These are phyloP conservation scores for Atethmia centrago DNA, from an alignment of 2,888 invertebrate species.

Conservation along the genomic window DNA sequence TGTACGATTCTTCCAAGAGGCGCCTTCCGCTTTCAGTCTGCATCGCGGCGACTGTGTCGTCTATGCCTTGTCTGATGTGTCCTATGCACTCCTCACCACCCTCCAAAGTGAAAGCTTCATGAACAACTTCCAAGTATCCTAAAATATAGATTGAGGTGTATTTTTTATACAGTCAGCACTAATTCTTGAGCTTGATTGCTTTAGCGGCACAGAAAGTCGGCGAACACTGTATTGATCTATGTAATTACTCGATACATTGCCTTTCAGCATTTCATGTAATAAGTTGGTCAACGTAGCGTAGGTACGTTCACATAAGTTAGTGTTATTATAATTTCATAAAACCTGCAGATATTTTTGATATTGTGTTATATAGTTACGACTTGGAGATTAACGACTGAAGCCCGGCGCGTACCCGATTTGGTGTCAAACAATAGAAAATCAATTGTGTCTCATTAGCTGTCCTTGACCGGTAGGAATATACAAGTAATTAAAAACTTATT, in stretches of 20 bases:
- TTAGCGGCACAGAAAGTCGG: neutral
- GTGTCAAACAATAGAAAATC: no score
- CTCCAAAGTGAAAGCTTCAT: slow-evolving; percentile 84
- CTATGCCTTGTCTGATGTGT: slow-evolving; percentile 80
- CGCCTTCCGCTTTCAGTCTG: slow-evolving; percentile 78
- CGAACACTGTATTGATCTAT: neutral
- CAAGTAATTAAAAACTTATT: neutral
- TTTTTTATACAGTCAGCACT: neutral
- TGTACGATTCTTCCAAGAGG: slow-evolving; percentile 75
- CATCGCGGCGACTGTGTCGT: slow-evolving; percentile 79
- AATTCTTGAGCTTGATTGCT: neutral
- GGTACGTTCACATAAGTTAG: no score
- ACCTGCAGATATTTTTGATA: neutral
- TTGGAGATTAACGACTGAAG: no score
- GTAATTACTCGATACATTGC: neutral
- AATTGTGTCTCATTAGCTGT: no score
- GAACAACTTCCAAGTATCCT: slow-evolving; percentile 89
- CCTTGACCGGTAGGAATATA: no score
- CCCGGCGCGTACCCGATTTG: no score
- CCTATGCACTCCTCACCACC: slow-evolving; percentile 83
- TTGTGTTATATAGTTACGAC: neutral
- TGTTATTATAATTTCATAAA: no score
- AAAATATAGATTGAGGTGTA: slow-evolving; percentile 5
- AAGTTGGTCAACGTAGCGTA: neutral
- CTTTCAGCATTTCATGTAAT: neutral